Evolutionary conservation across 1,140 invertebrate genomes (phyloP), one percentile per base, ranked within the genome.

Genomic region (Trissolcus basalis): DNA sequence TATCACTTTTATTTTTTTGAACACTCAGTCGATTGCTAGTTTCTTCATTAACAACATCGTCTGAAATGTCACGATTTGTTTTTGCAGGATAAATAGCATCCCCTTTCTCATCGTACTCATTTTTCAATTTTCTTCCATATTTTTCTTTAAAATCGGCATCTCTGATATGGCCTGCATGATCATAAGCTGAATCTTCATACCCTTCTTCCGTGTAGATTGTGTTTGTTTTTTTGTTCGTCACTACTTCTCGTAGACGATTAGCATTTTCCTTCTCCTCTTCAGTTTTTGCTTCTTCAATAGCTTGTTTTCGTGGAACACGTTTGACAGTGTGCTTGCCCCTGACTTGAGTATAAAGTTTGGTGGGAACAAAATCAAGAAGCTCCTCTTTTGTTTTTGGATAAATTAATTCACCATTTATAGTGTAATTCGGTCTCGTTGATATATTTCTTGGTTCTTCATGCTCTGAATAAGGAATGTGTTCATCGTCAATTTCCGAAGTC

Each of bases 151-250:
- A 87, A 70, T 91, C 86, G 0, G 92, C 93, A 69, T 92, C 90
- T 76, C 93, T 92, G 49, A 92, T 89, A 82, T 92, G 92, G 32
- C 92, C 93, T 9, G 90, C 93, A 78, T 95, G 93, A 82, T 95
- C 93, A 77, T 95, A 95, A 5, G 91, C 93, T 0, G 91, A 89
- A 84, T 95, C 93, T 86, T 94, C 93, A 71, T 93, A 94, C 0
- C 93, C 93, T 88, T 95, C 93, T 86, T 95, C 93, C 4, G 92
- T 91, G 77, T 94, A 95, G 5, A 94, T 90, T 0, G 91, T 93
- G 80, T 93, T 93, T 2, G 91, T 89, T 86, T 93, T 94, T n/a
- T 90, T 90, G 74, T 92, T 92, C 48, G 90, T 92, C 0, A 94
- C 89, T 2, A 93, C 90, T 87, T 93, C 91, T 43, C 90, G 87